A percentile compares a stretch with the other conserved stretches of the same genome.
These are phyloP conservation scores for Agrochola macilenta DNA, from an alignment of 2,888 invertebrate genomes.

Conservation along the genomic window DNA sequence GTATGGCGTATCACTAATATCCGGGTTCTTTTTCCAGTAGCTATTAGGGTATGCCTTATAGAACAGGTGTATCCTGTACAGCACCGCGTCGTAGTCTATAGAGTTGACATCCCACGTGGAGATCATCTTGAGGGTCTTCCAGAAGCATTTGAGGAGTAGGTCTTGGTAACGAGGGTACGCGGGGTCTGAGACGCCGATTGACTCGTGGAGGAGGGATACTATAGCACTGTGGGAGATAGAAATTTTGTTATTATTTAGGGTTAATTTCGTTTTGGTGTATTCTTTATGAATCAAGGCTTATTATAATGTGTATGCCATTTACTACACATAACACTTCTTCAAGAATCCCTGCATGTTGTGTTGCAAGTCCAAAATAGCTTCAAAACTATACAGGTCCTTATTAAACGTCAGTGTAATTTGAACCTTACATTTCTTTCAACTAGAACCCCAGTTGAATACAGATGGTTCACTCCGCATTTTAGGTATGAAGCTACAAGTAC, in stretches of 20 bases:
- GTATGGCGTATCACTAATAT: conserved; percentile 95
- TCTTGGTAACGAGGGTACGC: conserved; percentile 93
- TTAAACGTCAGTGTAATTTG: too few relatives aligned
- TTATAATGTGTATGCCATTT: too few relatives aligned
- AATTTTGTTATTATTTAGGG: too few relatives aligned
- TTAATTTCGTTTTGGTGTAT: too few relatives aligned
- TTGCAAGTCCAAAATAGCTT: too few relatives aligned
- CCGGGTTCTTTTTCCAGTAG: conserved; percentile 96
- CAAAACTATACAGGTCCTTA: too few relatives aligned
- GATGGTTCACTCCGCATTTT: too few relatives aligned
- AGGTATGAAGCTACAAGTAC: too few relatives aligned
- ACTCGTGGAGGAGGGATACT: conserved; percentile 96
- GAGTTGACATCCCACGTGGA: conserved; percentile 94
- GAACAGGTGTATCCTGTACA: conserved; percentile 96
- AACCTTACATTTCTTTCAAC: too few relatives aligned
- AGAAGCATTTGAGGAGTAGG: conserved; percentile 97
- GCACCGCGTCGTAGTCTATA: conserved; percentile 94
- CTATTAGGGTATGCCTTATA: conserved; percentile 96
- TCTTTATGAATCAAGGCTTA: too few relatives aligned
- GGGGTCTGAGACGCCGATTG: conserved; percentile 92
- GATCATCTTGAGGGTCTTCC: conserved; percentile 97
- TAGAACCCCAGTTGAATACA: too few relatives aligned
- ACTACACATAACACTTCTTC: too few relatives aligned
- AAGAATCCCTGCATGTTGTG: neutral
- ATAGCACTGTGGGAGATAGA: conserved; percentile 92